Evolutionary conservation across 2,797 vertebrate genomes (phyloP), one percentile per base, ranked within the genome.

Genomic region (Serranus cabrilla): DNA sequence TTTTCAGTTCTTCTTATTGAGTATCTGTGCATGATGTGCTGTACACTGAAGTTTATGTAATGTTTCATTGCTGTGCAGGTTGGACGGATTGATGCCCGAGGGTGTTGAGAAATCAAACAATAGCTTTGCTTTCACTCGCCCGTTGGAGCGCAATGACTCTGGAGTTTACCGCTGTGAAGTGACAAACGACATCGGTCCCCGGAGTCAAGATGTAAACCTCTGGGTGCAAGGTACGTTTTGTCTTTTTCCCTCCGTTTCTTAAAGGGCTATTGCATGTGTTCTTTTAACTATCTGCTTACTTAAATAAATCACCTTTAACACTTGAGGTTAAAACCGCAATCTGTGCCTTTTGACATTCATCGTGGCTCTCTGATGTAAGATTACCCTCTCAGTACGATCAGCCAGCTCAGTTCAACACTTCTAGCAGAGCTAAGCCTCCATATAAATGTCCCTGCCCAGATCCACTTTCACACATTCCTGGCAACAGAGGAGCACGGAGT

Each of bases 81-180:
- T 96, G 94, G 97, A 98, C 82, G 95, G 95, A 67, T 87, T 89
- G 3, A 97, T 98, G 96, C 98, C 97, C n/a, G 94, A 96, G 25
- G 97, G 97, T 31, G 94, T 98, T 75, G 81, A 95, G 31, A 91
- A 95, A 83, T 93, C 94, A 79, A 98, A 98, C 91, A 96, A 93
- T 78, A 98, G 93, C 81, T 94, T 99, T 60, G 90, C 95, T 79
- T 99, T 99, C 93, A 95, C 89, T 62, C 95, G 94, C 47, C 96
- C 97, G 0, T 65, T 99, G 94, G 95, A 95, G 81, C 95, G 93
- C 63, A 99, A 97, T 82, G 96, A 98, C 92, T 98, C 96, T n/a
- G 98, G 97, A 60, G 95, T 96, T 73, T 99, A 99, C 1, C 84
- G 97, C 82, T 99, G 98, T 83, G 97, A 96, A 83, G 98, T 97